Conservation (phyloP, 2,888 invertebrate genomes). For the Chloroclystis v-ata region DNA sequence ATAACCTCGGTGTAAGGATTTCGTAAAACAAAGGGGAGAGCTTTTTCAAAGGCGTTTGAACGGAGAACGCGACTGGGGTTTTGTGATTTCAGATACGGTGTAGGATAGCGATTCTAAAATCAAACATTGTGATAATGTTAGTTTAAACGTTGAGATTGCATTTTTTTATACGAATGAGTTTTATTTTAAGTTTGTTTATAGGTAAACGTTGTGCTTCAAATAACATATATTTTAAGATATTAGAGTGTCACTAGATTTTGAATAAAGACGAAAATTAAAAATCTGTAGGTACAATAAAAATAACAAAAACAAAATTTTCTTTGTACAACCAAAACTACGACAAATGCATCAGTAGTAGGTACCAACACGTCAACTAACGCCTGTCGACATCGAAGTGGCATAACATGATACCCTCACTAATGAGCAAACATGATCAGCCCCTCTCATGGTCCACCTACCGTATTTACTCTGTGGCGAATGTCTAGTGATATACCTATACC, state of each 20-base stretch:
- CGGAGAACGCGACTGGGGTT: background rate
- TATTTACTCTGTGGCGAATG: constrained; percentile 33
- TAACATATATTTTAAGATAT: too few species aligned
- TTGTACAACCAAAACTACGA: too few species aligned
- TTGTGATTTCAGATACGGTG: background rate
- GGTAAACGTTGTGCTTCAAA: too few species aligned
- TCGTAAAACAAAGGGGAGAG: constrained; percentile 20
- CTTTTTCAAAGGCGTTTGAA: constrained; percentile 5
- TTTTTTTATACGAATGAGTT: too few species aligned
- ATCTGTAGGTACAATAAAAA: too few species aligned
- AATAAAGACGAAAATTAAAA: too few species aligned
- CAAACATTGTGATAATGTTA: background rate
- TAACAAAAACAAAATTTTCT: too few species aligned
- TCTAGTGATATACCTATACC: background rate
- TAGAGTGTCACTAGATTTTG: too few species aligned
- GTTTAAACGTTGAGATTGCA: too few species aligned
- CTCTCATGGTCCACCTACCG: constrained; percentile 37
- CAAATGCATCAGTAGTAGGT: too few species aligned
- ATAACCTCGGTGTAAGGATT: constrained; percentile 25
- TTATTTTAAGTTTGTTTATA: too few species aligned
- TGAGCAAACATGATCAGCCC: constrained; percentile 55
- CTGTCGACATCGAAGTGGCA: constrained; percentile 14
- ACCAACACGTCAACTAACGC: background rate
- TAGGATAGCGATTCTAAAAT: background rate
- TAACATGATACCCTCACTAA: constrained; percentile 42